These are phyloP conservation scores for Drosophila basisetae DNA, from an alignment of 2,888 invertebrate genomes.

Conservation along the genomic window DNA sequence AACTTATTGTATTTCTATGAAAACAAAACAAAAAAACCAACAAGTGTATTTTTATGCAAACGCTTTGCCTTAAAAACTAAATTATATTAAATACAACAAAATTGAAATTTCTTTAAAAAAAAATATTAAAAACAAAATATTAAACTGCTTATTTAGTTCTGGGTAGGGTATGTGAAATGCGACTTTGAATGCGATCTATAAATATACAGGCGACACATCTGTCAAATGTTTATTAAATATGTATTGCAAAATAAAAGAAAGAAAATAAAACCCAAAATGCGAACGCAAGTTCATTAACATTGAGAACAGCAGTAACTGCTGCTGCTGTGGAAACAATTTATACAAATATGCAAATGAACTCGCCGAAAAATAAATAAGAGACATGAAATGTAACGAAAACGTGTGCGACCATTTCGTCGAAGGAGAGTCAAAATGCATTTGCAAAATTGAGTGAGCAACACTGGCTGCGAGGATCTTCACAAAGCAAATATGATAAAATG, in stretches of 20 bases:
- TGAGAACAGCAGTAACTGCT: constrained; percentile 40
- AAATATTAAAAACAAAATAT: not conserved
- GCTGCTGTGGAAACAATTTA: constrained; percentile 65
- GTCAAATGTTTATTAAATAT: constrained; percentile 40
- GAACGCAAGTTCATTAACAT: constrained; percentile 72
- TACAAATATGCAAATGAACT: constrained; percentile 72
- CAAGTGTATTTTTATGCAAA: constrained; percentile 84
- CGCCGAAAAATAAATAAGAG: constrained; percentile 29
- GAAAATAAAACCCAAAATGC: constrained; percentile 22
- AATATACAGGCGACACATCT: constrained; percentile 32
- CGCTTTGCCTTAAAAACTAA: constrained; percentile 83
- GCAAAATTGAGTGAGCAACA: constrained; percentile 2
- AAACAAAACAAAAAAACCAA: constrained; percentile 43
- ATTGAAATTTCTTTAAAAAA: constrained; percentile 44
- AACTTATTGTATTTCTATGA: constrained; percentile 44
- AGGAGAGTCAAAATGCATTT: constrained; percentile 48
- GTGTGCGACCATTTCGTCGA: constrained; percentile 38
- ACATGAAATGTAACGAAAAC: constrained; percentile 28
- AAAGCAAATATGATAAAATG: constrained; percentile 26
- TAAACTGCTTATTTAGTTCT: not conserved
- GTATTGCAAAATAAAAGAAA: constrained; percentile 37
- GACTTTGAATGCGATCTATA: constrained; percentile 26
- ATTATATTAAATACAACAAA: constrained; percentile 57
- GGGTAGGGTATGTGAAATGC: not conserved
- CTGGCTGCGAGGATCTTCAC: constrained; percentile 5